Base-by-base conservation (phyloP, 2,888 invertebrate species). In the Antheraea assamensis region DNA sequence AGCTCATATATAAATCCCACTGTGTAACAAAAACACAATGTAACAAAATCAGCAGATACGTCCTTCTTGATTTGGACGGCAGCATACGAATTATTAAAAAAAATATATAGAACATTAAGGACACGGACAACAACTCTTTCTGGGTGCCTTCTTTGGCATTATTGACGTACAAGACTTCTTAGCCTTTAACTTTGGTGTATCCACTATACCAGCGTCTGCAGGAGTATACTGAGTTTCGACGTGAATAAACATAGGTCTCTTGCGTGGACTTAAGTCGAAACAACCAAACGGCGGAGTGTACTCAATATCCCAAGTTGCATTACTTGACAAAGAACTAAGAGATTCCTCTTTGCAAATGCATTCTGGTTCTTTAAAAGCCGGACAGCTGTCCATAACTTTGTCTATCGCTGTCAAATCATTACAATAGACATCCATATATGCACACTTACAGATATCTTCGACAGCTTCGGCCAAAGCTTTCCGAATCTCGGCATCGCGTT, bases 281-380 rank as follows among this genome's bases (percentile, higher is more conserved):
- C 96, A 93, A 0, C 96, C 97, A 66, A 96, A 96, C 0, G 97
- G 97, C 1, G 97, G 96, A 0, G 96, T 97, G 73, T 97, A 96
- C 75, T 96, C 96, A 64, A 97, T 96, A 80, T 97, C 96, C 88
- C 96, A 95, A 74, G 96, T 96, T 1, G 95, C 96, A 76, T 96
- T 96, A 73, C 95, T 95, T 0, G 95, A 95, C 2, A 93, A 76
- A 17, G 93, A 93, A 77, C 93, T 93, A 24, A 93, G 74, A 0
- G 93, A 93, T 78, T 93, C 92, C 24, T 88, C 90, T 70, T 88
- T 80, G 71, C 95, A 94, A 21, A 93, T 74, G 73, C 94, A 95
- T 0, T 88, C 92, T 0, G 94, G 93, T 47, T 93, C 94, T 75
- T 92, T 92, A 61, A 94, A 94, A 0, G 92, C 90, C 55, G 94